Conservation (phyloP, 2,888 invertebrate species). For the Xestia c-nigrum region DNA sequence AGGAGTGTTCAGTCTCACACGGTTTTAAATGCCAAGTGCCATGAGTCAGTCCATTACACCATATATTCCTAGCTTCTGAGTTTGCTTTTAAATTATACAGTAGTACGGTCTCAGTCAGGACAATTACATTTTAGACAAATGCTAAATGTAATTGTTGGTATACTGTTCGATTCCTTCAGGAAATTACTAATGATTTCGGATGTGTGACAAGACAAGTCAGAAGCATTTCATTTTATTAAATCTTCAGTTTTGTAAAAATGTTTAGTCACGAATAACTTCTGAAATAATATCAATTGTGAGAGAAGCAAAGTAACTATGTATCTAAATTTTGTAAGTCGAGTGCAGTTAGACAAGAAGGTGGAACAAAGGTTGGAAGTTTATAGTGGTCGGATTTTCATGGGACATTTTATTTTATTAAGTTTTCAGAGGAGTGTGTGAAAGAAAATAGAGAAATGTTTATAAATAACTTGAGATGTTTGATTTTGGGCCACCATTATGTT, state of each 20-base stretch:
- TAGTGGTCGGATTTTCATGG: not conserved
- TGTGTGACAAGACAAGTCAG: not conserved
- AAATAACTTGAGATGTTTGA: too few relatives aligned
- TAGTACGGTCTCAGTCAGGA: slow-evolving; percentile 21
- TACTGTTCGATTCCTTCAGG: not conserved
- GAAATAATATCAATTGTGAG: not conserved
- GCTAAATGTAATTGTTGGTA: slow-evolving; percentile 7
- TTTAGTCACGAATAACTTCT: not conserved
- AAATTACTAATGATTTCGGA: not conserved
- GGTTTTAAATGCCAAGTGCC: slow-evolving; percentile 48
- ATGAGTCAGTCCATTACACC: slow-evolving; percentile 47
- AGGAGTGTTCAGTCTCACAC: slow-evolving; percentile 53
- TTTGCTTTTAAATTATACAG: slow-evolving; percentile 27
- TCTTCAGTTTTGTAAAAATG: not conserved
- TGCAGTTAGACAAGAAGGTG: not conserved
- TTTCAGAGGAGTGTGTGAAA: too few relatives aligned
- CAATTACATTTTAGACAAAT: slow-evolving; percentile 31
- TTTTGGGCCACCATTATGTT: too few relatives aligned
- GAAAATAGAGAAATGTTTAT: too few relatives aligned
- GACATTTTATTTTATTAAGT: not conserved
- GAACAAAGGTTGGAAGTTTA: too few relatives aligned
- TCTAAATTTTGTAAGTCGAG: not conserved
- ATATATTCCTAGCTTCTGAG: slow-evolving; percentile 27
- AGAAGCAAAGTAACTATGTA: not conserved
- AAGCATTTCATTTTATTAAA: not conserved